These are phyloP conservation scores for Agrotis exclamationis DNA, from an alignment of 2,888 invertebrate species.

Conservation along the genomic window DNA sequence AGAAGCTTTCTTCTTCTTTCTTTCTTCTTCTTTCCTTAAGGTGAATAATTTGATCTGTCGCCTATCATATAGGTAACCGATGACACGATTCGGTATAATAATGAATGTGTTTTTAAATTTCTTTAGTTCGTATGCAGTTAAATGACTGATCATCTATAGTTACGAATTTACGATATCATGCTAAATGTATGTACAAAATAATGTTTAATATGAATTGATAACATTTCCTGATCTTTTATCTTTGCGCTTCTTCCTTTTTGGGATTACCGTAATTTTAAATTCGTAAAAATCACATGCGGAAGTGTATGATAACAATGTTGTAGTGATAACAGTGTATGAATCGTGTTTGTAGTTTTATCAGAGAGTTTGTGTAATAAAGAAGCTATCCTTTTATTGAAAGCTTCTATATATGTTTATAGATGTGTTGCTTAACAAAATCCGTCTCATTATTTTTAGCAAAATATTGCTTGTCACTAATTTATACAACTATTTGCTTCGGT, in stretches of 20 bases:
- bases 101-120: not conserved
- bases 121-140: not conserved
- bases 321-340: not conserved
- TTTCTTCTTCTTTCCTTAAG: too few species aligned
- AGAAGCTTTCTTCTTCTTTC: too few species aligned
- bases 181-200: not conserved
- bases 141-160: not conserved
- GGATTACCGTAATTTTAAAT: conserved; percentile 4
- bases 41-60: too few species aligned
- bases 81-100: too few species aligned
- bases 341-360: too few species aligned
- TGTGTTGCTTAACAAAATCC: too few species aligned
- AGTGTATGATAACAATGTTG: not conserved
- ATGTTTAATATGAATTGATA: not conserved
- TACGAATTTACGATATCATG: not conserved
- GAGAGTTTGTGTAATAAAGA: too few species aligned
- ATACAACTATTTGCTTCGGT: not conserved
- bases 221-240: conserved; percentile 9
- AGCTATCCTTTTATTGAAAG: too few species aligned
- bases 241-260: not conserved
- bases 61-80: too few species aligned
- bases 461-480: not conserved
- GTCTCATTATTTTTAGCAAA: not conserved
- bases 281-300: not conserved
- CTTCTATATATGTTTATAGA: too few species aligned